These are phyloP conservation scores for Catamblyrhynchus diadema DNA, from an alignment of 2,797 vertebrate genomes.

Conservation along the genomic window DNA sequence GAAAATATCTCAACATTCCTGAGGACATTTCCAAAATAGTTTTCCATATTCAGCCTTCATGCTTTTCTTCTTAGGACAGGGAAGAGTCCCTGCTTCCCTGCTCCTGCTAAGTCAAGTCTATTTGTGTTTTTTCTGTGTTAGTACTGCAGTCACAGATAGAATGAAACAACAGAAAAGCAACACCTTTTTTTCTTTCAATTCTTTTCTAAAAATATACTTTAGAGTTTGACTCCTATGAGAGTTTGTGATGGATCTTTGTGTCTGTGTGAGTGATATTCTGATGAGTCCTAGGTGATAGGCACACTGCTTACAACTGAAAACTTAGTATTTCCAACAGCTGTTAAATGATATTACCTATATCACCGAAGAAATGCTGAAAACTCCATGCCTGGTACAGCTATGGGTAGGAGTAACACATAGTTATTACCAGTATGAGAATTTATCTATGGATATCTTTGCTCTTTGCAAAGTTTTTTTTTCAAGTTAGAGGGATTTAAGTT, in stretches of 20 bases:
- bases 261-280: background rate
- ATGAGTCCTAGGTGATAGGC: background rate
- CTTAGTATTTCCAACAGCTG: background rate
- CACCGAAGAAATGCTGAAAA: background rate
- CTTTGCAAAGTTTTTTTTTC: background rate
- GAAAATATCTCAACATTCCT: background rate
- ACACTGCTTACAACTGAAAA: background rate
- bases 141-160: background rate
- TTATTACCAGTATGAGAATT: background rate
- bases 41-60: background rate
- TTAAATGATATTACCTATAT: background rate
- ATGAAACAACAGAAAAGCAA: background rate
- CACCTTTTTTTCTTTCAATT: background rate
- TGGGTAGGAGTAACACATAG: background rate
- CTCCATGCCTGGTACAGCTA: background rate
- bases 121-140: background rate
- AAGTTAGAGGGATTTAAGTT: slow-evolving; percentile 36
- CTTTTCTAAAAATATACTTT: background rate
- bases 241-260: background rate
- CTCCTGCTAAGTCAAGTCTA: background rate
- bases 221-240: background rate
- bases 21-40: background rate
- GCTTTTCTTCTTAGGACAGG: background rate
- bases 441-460: background rate
- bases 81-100: background rate